Evolutionary conservation across 2,888 invertebrate species (phyloP), one percentile per base, ranked within the genome.

Genomic region (Agonopterix arenella): DNA sequence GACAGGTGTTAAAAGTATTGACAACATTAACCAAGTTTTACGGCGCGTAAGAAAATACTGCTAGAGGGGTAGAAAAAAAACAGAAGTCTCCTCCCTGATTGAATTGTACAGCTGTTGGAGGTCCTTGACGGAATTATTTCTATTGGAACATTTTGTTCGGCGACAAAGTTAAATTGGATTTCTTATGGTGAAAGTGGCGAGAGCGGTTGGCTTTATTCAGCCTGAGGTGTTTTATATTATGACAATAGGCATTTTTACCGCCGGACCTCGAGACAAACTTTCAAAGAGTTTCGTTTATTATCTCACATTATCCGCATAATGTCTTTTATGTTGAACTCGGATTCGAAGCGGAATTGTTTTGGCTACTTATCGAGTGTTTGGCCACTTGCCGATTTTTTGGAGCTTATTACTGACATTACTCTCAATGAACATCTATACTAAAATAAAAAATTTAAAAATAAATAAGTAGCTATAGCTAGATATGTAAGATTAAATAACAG

Each of bases 151-250:
- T 84, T 84, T 81, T 82, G 84, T 83, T 79, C 84, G 75, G 76
- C 72, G 84, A 79, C 80, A 80, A 86, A 85, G 86, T 86, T 86
- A 85, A 86, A 85, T 85, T 86, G 84, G 82, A 85, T 86, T 85
- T 86, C 84, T 85, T 85, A 85, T 82, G 81, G 83, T 77, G 76
- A 70, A 77, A 80, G 78, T 77, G 79, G 72, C 66, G 36, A 37
- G 61, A 70, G 75, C 73, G 76, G 77, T 72, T 64, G 71, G 68
- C 61, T 81, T 80, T 81, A 80, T 82, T 75, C 76, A 65, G 68
- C 70, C 67, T 55, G 60, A 67, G 72, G 68, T 76, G 70, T 73
- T 79, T 81, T 77, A 76, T 76, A 73, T 76, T 81, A 77, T 76
- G 69, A 80, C 76, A 76, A 76, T 72, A 72, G 74, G 62, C 68